Percentiles rank a stretch among this genome's conserved stretches.
phyloP scores from a whole-genome alignment of 2,797 vertebrate species.

The Pangasius sanitwongsei region DNA sequence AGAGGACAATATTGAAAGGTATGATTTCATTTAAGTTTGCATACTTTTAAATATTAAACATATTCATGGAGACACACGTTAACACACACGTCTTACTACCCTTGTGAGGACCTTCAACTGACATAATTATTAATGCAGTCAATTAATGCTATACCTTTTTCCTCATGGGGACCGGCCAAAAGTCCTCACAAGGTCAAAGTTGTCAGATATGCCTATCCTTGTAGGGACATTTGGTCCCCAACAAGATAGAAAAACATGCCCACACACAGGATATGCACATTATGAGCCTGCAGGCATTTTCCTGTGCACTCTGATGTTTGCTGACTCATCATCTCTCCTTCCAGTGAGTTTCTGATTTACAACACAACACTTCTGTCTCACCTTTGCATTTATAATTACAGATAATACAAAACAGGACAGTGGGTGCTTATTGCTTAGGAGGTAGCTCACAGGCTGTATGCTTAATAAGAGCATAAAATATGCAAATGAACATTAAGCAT shows the following conservation, averaged over 20 bases:
- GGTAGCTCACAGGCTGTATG: constrained; percentile 47
- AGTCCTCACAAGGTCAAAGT: background rate
- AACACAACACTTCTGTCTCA: constrained; percentile 54
- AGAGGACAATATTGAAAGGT: background rate
- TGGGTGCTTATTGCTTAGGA: constrained; percentile 42
- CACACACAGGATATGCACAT: constrained; percentile 23
- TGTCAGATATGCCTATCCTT: background rate
- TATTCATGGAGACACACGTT: background rate
- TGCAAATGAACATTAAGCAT: background rate
- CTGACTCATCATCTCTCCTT: constrained; percentile 54
- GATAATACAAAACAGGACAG: constrained; percentile 43
- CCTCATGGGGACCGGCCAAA: background rate
- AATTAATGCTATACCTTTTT: background rate
- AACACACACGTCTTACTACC: background rate
- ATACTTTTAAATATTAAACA: background rate
- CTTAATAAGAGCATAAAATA: background rate
- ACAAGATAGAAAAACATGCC: constrained; percentile 10
- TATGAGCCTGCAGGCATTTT: constrained; percentile 46
- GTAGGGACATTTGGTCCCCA: background rate
- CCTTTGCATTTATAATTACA: constrained; percentile 67
- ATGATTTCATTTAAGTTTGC: background rate
- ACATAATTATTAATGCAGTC: background rate
- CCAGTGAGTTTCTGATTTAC: constrained; percentile 65
- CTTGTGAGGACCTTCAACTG: background rate
- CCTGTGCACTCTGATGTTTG: constrained; percentile 32